Percentiles rank a stretch among this genome's conserved stretches.
Evolutionary conservation across 2,113 vertebrate genomes (phyloP).

Genomic region (Stegastes partitus): DNA sequence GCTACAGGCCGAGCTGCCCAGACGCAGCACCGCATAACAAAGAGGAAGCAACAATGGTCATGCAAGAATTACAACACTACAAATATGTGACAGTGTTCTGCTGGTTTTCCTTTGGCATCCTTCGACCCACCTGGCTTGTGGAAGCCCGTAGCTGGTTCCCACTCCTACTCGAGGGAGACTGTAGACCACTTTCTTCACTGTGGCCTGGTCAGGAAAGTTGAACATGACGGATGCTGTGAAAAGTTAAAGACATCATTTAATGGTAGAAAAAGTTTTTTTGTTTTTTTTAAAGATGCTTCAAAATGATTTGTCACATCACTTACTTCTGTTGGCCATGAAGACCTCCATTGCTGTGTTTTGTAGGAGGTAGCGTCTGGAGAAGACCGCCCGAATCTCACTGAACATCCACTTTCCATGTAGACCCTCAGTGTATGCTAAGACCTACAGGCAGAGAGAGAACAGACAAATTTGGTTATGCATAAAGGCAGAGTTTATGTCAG

Average conservation of each 20-base stretch:
- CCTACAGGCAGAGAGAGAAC: slow-evolving; percentile 78
- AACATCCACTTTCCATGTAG: slow-evolving; percentile 99
- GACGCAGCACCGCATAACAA: slow-evolving; percentile 29
- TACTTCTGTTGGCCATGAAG: slow-evolving; percentile 99
- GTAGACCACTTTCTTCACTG: slow-evolving; percentile 96
- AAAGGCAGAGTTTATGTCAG: slow-evolving; percentile 2
- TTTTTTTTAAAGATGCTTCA: not conserved
- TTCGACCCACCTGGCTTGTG: slow-evolving; percentile 94
- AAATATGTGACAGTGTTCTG: not conserved
- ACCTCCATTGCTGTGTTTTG: slow-evolving; percentile 97
- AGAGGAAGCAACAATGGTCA: not conserved
- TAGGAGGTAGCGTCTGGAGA: slow-evolving; percentile 94
- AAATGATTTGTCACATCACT: slow-evolving; percentile 51
- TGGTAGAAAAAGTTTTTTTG: not conserved
- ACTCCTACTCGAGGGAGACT: slow-evolving; percentile 97
- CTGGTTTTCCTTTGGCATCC: not conserved
- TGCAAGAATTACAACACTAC: not conserved
- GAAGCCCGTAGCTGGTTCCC: slow-evolving; percentile 98
- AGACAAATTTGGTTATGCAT: not conserved
- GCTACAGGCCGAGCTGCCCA: slow-evolving; percentile 51
- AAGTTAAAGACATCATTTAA: slow-evolving; percentile 47
- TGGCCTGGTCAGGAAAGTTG: slow-evolving; percentile 98
- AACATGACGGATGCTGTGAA: slow-evolving; percentile 96
- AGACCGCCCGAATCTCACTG: slow-evolving; percentile 98
- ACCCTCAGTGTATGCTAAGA: slow-evolving; percentile 95